Conservation (phyloP, 2,113 vertebrate genomes). For the Rhabdomys dilectus region DNA sequence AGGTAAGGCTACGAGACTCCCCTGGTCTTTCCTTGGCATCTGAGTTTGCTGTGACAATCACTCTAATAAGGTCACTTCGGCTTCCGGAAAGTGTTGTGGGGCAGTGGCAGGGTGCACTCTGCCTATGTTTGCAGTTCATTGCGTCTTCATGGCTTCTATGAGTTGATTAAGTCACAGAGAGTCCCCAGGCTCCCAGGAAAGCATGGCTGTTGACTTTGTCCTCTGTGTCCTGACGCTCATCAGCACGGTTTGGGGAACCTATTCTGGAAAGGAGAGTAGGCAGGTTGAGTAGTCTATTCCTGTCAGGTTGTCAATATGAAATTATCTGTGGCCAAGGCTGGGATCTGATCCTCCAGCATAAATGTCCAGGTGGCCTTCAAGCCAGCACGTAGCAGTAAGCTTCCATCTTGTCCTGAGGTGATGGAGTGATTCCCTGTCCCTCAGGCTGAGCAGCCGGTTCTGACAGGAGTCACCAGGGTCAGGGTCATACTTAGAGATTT, state of each 20-base stretch:
- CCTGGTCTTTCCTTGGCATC: fast-evolving
- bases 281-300: fast-evolving
- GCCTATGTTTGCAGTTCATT: fast-evolving
- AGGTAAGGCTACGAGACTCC: conserved; percentile 67
- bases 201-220: fast-evolving
- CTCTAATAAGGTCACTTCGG: fast-evolving
- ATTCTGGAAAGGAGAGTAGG: not conserved
- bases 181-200: fast-evolving
- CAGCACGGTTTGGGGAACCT: fast-evolving
- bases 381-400: fast-evolving
- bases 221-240: not conserved
- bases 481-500: not conserved
- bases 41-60: fast-evolving
- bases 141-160: not conserved
- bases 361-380: not conserved
- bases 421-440: fast-evolving
- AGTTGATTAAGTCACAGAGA: fast-evolving
- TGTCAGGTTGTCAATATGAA: fast-evolving
- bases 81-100: fast-evolving
- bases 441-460: not conserved
- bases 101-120: fast-evolving
- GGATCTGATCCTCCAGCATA: too few species aligned
- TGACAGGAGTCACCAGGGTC: not conserved
- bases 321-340: fast-evolving
- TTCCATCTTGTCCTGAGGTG: too few species aligned